These are phyloP conservation scores for Nycticorax nycticorax DNA, from an alignment of 2,113 vertebrate species.

Conservation along the genomic window DNA sequence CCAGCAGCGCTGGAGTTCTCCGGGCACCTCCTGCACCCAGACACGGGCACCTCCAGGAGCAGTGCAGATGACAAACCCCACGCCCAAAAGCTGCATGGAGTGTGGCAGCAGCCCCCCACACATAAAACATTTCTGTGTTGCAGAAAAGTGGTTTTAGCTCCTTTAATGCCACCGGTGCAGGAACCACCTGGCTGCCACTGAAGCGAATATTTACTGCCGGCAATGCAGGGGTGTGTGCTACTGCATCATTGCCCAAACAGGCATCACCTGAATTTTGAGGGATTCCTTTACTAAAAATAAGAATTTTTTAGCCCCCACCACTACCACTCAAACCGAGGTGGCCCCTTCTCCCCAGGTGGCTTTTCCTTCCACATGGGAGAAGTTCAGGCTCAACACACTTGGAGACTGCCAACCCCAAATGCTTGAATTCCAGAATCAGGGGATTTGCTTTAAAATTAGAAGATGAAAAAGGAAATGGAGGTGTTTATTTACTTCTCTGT, in stretches of 20 bases:
- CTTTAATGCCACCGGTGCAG: neutral
- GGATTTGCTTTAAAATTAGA: neutral
- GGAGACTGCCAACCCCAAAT: neutral
- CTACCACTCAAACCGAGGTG: neutral
- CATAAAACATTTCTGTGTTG: neutral
- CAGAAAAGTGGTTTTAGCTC: neutral
- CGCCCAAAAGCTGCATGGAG: neutral
- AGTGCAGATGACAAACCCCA: neutral
- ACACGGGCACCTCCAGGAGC: neutral
- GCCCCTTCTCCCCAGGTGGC: neutral
- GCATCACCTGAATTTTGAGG: neutral
- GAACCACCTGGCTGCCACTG: neutral
- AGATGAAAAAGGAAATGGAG: neutral
- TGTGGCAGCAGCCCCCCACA: rapidly evolving
- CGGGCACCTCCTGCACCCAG: neutral
- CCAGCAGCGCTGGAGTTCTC: neutral
- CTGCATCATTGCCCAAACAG: neutral
- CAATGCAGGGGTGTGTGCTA: neutral
- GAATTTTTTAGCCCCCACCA: neutral
- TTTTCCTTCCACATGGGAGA: neutral
- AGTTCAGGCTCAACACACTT: neutral
- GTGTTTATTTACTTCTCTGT: neutral
- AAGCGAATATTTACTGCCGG: neutral
- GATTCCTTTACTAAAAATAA: neutral
- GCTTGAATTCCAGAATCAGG: neutral